Evolutionary conservation across 2,113 vertebrate genomes (phyloP), one percentile per base, ranked within the genome.

Genomic region (Phalacrocorax brasilianus): DNA sequence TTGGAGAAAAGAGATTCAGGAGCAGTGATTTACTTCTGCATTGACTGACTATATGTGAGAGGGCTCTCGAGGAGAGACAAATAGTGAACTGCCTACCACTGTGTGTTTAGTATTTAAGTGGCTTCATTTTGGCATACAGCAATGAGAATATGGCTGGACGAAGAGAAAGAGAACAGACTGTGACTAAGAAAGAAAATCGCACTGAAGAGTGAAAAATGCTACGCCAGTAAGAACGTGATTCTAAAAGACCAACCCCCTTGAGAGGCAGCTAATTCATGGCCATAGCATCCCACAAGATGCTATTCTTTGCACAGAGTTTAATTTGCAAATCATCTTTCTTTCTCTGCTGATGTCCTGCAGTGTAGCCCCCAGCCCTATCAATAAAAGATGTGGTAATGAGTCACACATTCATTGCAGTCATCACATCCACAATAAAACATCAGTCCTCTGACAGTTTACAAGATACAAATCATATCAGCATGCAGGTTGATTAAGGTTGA

Each of bases 301-400:
- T 91, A 7, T 73, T 95, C 50, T 92, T 94, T 89, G 63, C 67
- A 85, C 19, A 77, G 80, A 67, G 84, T 94, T 96, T 90, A 83
- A 96, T 93, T 95, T 90, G 75, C 67, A 95, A 96, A 91, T 88
- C 28, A 55, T 94, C 28, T 95, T 97, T 95, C 66, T 88, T 88
- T 67, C 58, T 89, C 45, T 94, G 91, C 67, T 89, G 83, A 81
- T 74, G 85, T 83, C 94, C 81, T 93, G 85, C 89, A 83, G 92
- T 83, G 91, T 89, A 87, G 81, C 73, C 91, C 58, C n/a, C 81
- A 76, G 71, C 38, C 74, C 84, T 87, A 94, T 96, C 94, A 96
- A 97, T 96, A 97, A 97, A 96, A 97, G 74, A 96, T 95, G 94
- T 35, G 35, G 32, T 79, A 93, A 88, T 95, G 97, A 96, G 86